These are phyloP conservation scores for Turritopsis dohrnii DNA, from an alignment of 30 jellyfish, hydroid and myxozoan species.

Conservation along the genomic window DNA sequence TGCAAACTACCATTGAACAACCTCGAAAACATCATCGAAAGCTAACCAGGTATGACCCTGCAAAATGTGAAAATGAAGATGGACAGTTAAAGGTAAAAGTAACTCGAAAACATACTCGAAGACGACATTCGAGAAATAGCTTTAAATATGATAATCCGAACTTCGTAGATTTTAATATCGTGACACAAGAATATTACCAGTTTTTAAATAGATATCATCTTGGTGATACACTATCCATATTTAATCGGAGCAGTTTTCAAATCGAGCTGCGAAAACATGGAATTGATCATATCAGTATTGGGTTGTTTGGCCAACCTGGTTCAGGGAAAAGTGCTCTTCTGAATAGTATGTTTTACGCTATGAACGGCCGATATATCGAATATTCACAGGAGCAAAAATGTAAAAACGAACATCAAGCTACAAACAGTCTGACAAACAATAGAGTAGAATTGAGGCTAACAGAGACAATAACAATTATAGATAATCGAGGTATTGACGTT, in stretches of 20 bases:
- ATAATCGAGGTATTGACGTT: constrained; percentile 36
- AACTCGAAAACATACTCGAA: background rate
- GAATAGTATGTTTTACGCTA: constrained; percentile 31
- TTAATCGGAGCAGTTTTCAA: constrained; percentile 16
- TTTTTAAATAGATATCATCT: constrained; percentile 28
- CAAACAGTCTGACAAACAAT: constrained; percentile 19
- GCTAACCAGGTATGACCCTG: background rate
- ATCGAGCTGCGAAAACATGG: constrained; percentile 26
- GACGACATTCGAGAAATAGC: background rate
- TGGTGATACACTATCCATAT: constrained; percentile 33
- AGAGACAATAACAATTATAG: constrained; percentile 29
- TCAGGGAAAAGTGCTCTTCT: constrained; percentile 45
- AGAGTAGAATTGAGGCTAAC: constrained; percentile 39
- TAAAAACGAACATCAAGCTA: constrained; percentile 1
- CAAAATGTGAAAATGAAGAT: background rate
- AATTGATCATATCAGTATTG: constrained; percentile 21
- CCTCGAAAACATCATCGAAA: background rate
- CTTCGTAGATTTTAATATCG: background rate
- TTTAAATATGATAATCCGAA: constrained; percentile 13
- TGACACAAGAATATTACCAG: constrained; percentile 13
- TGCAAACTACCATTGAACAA: background rate
- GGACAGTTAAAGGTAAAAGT: background rate
- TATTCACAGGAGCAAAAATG: constrained; percentile 38
- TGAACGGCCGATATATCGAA: constrained; percentile 40
- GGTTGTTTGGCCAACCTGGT: constrained; percentile 46